Conservation (phyloP, 2,888 invertebrate species). For the Archips crataeganus region DNA sequence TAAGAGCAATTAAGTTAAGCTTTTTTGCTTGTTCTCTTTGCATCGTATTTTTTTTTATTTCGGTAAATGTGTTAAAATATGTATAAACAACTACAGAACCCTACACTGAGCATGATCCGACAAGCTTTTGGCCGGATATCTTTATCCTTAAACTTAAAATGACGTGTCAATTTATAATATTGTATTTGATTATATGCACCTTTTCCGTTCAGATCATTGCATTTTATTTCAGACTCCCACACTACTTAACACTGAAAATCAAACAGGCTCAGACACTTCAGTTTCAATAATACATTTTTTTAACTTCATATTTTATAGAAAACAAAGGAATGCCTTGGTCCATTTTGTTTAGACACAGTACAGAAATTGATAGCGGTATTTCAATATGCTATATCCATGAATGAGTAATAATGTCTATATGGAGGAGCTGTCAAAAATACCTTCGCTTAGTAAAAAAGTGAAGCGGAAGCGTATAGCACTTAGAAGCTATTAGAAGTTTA, state of each 20-base stretch:
- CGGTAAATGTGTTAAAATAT: too few species aligned
- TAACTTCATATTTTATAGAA: not conserved
- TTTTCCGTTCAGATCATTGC: not conserved
- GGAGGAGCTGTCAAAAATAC: not conserved
- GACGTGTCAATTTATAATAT: not conserved
- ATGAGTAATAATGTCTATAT: not conserved
- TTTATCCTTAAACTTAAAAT: not conserved
- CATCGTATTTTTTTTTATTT: too few species aligned
- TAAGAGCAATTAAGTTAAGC: too few species aligned
- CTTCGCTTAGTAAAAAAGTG: not conserved
- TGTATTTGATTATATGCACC: not conserved
- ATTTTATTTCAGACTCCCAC: not conserved
- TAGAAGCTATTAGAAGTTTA: slow-evolving; percentile 8
- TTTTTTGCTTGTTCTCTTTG: too few species aligned
- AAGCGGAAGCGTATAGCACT: slow-evolving; percentile 3
- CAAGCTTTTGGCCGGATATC: not conserved
- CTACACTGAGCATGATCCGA: too few species aligned
- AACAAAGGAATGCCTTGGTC: not conserved
- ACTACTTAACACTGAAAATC: not conserved
- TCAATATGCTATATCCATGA: not conserved
- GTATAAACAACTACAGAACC: too few species aligned
- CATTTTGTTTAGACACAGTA: not conserved
- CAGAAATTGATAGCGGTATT: too few species aligned
- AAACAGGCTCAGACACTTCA: not conserved
- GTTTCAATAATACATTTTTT: not conserved